Percentiles rank a stretch among this genome's conserved stretches.
Evolutionary conservation across 2,113 vertebrate genomes (phyloP).

Genomic region (Melospiza georgiana): DNA sequence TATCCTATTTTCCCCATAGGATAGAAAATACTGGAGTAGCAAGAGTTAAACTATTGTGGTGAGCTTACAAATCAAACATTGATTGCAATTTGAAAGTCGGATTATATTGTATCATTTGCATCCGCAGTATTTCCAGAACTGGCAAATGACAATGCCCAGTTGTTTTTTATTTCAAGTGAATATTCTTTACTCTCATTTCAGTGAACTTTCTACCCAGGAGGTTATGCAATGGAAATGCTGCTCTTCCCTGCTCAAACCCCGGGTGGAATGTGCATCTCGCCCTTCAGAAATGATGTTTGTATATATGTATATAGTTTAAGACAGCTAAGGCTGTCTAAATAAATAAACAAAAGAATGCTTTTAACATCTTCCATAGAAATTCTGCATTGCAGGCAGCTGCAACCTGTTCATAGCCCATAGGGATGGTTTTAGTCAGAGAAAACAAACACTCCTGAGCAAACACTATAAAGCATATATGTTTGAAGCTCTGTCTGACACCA

Average conservation of each 20-base stretch:
- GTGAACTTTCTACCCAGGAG: not conserved
- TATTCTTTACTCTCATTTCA: not conserved
- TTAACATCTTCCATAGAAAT: not conserved
- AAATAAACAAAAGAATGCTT: not conserved
- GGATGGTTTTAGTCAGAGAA: not conserved
- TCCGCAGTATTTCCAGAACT: not conserved
- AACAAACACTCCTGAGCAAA: not conserved
- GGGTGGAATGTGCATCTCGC: rapidly evolving
- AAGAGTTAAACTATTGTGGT: not conserved
- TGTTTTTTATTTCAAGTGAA: not conserved
- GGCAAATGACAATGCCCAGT: not conserved
- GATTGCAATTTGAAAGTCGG: conserved; percentile 20
- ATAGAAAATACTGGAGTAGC: not conserved
- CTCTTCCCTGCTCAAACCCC: not conserved
- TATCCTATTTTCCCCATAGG: not conserved
- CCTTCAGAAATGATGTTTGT: not conserved
- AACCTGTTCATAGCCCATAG: not conserved
- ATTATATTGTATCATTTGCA: not conserved
- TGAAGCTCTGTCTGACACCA: not conserved
- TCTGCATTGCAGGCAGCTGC: not conserved
- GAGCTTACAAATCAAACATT: not conserved
- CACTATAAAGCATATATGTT: not conserved
- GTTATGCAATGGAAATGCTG: not conserved
- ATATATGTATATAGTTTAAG: not conserved
- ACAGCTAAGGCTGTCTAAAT: not conserved